Evolutionary conservation across 2,888 invertebrate species (phyloP).

Genomic region (Campoletis raptor): DNA sequence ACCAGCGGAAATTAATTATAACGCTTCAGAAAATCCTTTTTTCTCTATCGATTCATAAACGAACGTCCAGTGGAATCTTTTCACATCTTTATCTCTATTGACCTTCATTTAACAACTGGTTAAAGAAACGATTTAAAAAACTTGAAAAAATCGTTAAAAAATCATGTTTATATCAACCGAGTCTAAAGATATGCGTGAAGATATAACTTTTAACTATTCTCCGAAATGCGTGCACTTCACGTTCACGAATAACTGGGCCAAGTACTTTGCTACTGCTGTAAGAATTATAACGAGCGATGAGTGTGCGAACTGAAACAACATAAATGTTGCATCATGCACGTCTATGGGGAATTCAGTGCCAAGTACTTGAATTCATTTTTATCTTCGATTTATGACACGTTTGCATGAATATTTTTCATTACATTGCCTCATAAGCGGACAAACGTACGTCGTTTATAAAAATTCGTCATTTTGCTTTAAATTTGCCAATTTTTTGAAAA

Average conservation of each 20-base stretch:
- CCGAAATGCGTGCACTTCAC: conserved; percentile 71
- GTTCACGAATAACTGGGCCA: conserved; percentile 81
- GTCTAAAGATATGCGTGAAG: too few species aligned
- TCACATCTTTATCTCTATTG: neutral
- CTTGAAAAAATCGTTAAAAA: conserved; percentile 11
- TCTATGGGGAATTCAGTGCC: neutral
- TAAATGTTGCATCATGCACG: conserved; percentile 70
- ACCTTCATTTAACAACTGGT: neutral
- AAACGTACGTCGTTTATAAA: too few species aligned
- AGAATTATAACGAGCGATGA: conserved; percentile 79
- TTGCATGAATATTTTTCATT: neutral
- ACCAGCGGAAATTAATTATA: conserved; percentile 76
- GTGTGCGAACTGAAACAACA: conserved; percentile 70
- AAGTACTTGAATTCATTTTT: neutral
- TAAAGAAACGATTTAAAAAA: conserved; percentile 5
- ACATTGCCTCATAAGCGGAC: neutral
- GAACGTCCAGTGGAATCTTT: neutral
- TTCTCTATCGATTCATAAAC: neutral
- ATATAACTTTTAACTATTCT: conserved; percentile 77
- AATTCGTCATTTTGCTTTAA: neutral
- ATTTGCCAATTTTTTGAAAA: neutral
- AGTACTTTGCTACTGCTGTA: conserved; percentile 77
- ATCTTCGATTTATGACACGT: neutral
- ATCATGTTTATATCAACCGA: too few species aligned
- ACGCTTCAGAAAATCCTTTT: conserved; percentile 59